Base-by-base conservation (phyloP, 1,140 invertebrate species). In the Plodia interpunctella region DNA sequence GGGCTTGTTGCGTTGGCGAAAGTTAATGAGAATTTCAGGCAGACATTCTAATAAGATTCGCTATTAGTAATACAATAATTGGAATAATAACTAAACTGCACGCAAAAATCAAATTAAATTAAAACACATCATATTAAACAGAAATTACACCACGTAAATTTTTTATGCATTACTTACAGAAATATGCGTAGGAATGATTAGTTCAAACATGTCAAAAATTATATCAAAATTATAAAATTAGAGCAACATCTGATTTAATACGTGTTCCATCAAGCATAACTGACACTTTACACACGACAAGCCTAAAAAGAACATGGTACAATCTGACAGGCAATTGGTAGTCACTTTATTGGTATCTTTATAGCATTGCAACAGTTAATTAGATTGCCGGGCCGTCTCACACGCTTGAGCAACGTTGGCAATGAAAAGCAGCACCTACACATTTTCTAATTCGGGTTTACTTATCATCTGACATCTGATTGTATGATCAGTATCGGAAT, bases 401-500 rank as follows among this genome's bases (percentile, higher is more conserved):
- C 3, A 17, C 38, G 32, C 38, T 44, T 44, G 38, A 4, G 38
- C 38, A 44, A 44, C 38, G 2, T 44, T 44, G 4, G 1, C 38
- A 2, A 44, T 44, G 38, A 44, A 44, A 44, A 44, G 13, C 13
- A 44, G 58, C 59, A 59, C 63, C 59, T 50, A 60, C 63, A 44
- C 53, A 60, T 54, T 38, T 21, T 57, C 30, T 21, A 55, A 35
- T 38, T 19, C 13, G 38, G 10, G 38, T 44, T 10, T 32, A 32
- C 11, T 3, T 44, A 44, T n/a, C 38, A 6, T 2, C n/a, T 17
- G 38, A 44, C 38, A 44, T 63, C 53, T 69, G 70, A 73, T 76
- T 71, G 66, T 70, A 65, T 63, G 74, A 74, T 71, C 66, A 35
- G 49, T 72, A 68, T 71, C 67, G 57, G 49, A 30, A 55, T 63